Percentiles rank a stretch among this genome's conserved stretches.
phyloP scores from a whole-genome alignment of 1,140 invertebrate genomes.

The Drosophila ananassae region DNA sequence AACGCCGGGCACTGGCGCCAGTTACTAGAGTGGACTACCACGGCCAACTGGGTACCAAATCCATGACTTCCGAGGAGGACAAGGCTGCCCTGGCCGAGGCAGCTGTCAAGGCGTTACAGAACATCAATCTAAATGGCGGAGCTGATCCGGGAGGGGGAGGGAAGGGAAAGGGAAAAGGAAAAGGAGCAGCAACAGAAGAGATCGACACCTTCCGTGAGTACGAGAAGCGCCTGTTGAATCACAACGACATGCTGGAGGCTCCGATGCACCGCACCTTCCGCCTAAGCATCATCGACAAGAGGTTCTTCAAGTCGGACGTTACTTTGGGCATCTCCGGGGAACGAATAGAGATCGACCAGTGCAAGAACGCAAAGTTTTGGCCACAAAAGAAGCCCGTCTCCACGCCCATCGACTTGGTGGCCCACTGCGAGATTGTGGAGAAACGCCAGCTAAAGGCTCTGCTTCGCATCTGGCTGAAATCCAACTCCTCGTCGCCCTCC shows the following conservation, averaged over 20 bases:
- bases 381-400: conserved; percentile 85
- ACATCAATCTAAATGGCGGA: conserved; percentile 58
- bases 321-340: conserved; percentile 94
- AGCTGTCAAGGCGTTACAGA: conserved; percentile 58
- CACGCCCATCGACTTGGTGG: conserved; percentile 93
- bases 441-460: conserved; percentile 87
- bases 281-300: conserved; percentile 91
- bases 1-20: conserved; percentile 84
- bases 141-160: conserved; percentile 45
- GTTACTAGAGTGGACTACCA: conserved; percentile 84
- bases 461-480: conserved; percentile 80
- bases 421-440: conserved; percentile 92
- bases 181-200: conserved; percentile 32
- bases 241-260: conserved; percentile 91
- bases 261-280: conserved; percentile 93
- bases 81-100: conserved; percentile 60
- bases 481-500: conserved; percentile 66
- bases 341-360: conserved; percentile 94
- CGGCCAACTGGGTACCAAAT: conserved; percentile 69
- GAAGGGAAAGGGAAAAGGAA: conserved; percentile 21
- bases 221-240: conserved; percentile 87
- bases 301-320: conserved; percentile 92
- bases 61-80: conserved; percentile 80
- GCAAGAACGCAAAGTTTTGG: conserved; percentile 89
- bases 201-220: conserved; percentile 64